These are phyloP conservation scores for Rynchops niger DNA, from an alignment of 2,113 vertebrate genomes.

Conservation along the genomic window DNA sequence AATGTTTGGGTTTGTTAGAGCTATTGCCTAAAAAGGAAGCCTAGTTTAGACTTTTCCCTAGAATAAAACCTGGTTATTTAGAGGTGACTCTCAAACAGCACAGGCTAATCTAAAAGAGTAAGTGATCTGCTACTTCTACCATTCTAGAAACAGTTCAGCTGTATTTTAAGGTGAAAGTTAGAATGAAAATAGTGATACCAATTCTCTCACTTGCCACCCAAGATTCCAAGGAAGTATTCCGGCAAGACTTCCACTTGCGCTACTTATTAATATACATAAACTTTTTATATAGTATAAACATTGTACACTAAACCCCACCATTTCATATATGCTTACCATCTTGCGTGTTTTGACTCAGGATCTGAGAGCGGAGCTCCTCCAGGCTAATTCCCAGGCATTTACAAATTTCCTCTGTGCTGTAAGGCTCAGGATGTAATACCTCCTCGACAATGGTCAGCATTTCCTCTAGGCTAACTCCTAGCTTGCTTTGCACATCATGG, in stretches of 20 bases:
- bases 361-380: constrained; percentile 79
- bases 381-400: constrained; percentile 80
- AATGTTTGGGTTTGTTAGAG: neutral
- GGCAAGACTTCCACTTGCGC: neutral
- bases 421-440: constrained; percentile 87
- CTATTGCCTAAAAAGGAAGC: neutral
- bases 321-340: constrained; percentile 79
- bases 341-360: constrained; percentile 87
- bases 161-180: neutral
- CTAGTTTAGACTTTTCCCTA: neutral
- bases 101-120: neutral
- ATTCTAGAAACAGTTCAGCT: neutral
- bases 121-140: neutral
- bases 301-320: neutral
- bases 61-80: neutral
- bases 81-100: neutral
- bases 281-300: neutral
- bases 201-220: neutral
- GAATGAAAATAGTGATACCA: neutral
- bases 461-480: constrained; percentile 84
- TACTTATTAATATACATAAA: neutral
- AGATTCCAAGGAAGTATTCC: neutral
- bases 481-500: constrained; percentile 82
- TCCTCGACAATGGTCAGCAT: constrained; percentile 87
- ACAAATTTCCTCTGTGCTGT: constrained; percentile 89